Evolutionary conservation across 2,888 invertebrate species (phyloP).

Genomic region (Drosophila rellima): DNA sequence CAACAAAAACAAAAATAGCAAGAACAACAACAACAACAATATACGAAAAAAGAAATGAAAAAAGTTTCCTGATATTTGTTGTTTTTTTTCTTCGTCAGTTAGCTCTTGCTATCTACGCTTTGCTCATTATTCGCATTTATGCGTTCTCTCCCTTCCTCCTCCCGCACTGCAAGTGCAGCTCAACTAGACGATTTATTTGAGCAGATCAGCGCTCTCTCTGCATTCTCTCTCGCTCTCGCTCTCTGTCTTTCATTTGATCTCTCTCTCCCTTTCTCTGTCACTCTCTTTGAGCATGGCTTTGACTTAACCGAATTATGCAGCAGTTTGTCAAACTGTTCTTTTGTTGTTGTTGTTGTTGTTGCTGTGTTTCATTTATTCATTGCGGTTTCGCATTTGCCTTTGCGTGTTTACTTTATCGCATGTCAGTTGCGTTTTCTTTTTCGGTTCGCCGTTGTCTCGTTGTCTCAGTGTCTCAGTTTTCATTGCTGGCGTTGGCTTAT

Average conservation of each 20-base stretch:
- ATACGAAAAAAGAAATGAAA: slow-evolving; percentile 22
- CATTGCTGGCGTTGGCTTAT: slow-evolving; percentile 74
- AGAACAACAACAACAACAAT: slow-evolving; percentile 16
- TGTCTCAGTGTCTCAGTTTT: slow-evolving; percentile 41
- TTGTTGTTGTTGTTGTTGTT: slow-evolving; percentile 17
- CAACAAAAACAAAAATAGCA: slow-evolving; percentile 35
- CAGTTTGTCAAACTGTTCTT: slow-evolving; percentile 32
- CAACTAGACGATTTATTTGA: slow-evolving; percentile 32
- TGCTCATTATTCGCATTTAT: slow-evolving; percentile 80
- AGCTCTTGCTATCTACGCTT: slow-evolving; percentile 58
- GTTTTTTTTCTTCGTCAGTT: slow-evolving; percentile 51
- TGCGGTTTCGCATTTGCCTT: slow-evolving; percentile 31
- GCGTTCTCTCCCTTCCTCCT: slow-evolving; percentile 46
- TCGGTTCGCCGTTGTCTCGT: slow-evolving; percentile 10
- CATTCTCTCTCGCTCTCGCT: slow-evolving; percentile 22
- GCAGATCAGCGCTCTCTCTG: slow-evolving; percentile 27
- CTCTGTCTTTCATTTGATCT: slow-evolving; percentile 1
- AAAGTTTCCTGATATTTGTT: slow-evolving; percentile 48
- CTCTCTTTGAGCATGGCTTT: slow-evolving; percentile 23
- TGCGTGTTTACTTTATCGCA: slow-evolving; percentile 58
- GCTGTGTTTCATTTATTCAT: slow-evolving; percentile 6
- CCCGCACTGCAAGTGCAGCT: slow-evolving; percentile 49
- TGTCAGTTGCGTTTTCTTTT: slow-evolving; percentile 22
- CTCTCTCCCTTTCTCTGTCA: slow-evolving; percentile 5
- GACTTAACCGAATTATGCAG: slow-evolving; percentile 34